Conservation (phyloP, 2,797 vertebrate species). For the Xyrichtys novacula region DNA sequence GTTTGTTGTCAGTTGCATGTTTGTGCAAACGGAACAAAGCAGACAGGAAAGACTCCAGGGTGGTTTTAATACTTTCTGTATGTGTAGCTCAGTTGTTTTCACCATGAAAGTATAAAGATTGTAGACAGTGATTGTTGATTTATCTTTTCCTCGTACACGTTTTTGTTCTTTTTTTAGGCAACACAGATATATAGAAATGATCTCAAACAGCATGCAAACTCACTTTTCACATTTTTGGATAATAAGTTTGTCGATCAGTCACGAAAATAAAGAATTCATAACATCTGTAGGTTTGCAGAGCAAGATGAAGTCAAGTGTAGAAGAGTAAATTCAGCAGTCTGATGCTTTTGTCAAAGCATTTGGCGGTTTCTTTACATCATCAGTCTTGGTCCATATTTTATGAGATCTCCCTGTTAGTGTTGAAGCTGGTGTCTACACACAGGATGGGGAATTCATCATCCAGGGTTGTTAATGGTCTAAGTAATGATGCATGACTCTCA, state of each 20-base stretch:
- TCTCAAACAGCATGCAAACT: too few species aligned
- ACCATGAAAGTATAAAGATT: neutral
- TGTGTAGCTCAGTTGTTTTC: slow-evolving; percentile 12
- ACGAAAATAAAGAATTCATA: neutral
- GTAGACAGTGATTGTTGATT: slow-evolving; percentile 19
- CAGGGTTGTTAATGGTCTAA: slow-evolving; percentile 68
- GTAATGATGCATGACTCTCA: slow-evolving; percentile 72
- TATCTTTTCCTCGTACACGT: slow-evolving; percentile 24
- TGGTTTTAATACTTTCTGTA: slow-evolving; percentile 15
- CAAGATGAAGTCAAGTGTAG: neutral
- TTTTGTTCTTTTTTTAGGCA: slow-evolving; percentile 10
- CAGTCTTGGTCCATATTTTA: slow-evolving; percentile 50
- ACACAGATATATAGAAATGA: too few species aligned
- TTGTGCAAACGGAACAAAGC: neutral
- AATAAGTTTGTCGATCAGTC: neutral
- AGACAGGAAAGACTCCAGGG: neutral
- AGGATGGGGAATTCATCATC: slow-evolving; percentile 65
- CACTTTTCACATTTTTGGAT: neutral
- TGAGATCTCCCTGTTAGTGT: slow-evolving; percentile 42
- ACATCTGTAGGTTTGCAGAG: neutral
- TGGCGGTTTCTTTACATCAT: slow-evolving; percentile 21
- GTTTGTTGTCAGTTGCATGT: slow-evolving; percentile 1
- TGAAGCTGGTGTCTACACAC: slow-evolving; percentile 44
- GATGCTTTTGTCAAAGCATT: slow-evolving; percentile 2
- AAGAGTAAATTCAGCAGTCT: neutral